A percentile compares a stretch with the other conserved stretches of the same genome.
Conservation (phyloP, 2,113 vertebrate species). For the Hoplias malabaricus region DNA sequence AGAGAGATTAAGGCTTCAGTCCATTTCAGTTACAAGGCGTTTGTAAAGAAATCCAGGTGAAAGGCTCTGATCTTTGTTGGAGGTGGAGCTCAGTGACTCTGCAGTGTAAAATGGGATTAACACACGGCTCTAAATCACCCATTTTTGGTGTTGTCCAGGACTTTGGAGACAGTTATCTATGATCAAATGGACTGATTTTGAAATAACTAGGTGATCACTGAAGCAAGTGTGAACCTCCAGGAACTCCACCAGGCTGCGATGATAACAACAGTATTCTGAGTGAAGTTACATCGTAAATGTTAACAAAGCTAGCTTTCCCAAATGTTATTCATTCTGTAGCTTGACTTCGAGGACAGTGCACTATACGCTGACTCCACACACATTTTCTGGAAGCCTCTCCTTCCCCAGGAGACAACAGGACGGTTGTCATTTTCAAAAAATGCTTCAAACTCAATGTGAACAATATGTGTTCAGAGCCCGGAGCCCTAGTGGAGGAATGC, state of each 20-base stretch:
- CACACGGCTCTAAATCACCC: background rate
- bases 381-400: background rate
- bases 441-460: slow-evolving; percentile 59
- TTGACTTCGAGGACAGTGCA: background rate
- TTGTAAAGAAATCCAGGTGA: background rate
- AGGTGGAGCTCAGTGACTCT: background rate
- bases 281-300: background rate
- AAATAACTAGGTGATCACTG: background rate
- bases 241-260: background rate
- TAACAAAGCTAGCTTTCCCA: background rate
- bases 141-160: background rate
- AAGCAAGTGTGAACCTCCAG: background rate
- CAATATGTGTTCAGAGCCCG: slow-evolving; percentile 59
- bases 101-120: background rate
- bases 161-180: background rate
- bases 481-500: slow-evolving; percentile 44
- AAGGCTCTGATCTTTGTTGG: background rate
- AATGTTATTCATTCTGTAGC: slow-evolving; percentile 5
- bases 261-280: background rate
- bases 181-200: background rate
- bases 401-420: background rate
- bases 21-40: background rate
- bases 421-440: slow-evolving; percentile 58
- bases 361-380: background rate
- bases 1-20: background rate